A percentile compares a stretch with the other conserved stretches of the same genome.
phyloP scores from a whole-genome alignment of 2,797 vertebrate genomes.

The Semotilus atromaculatus region DNA sequence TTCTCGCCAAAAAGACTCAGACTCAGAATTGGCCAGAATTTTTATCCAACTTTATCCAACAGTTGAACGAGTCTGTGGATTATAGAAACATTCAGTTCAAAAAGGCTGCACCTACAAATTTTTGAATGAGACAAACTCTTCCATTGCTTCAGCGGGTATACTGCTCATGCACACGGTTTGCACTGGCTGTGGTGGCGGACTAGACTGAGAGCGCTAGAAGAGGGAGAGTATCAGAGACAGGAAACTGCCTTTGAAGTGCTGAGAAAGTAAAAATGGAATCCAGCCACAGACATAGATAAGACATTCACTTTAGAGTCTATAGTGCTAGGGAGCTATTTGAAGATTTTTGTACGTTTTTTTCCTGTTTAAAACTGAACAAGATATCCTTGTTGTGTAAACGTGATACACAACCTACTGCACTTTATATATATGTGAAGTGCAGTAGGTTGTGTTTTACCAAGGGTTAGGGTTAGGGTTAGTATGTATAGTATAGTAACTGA shows the following conservation, averaged over 20 bases:
- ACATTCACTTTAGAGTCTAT: constrained; percentile 41
- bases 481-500: too few relatives aligned
- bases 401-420: not conserved
- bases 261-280: constrained; percentile 64
- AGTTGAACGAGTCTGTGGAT: not conserved
- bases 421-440: too few relatives aligned
- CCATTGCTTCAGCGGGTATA: constrained; percentile 40
- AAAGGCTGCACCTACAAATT: constrained; percentile 32
- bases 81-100: constrained; percentile 27
- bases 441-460: too few relatives aligned
- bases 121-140: constrained; percentile 49
- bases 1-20: not conserved
- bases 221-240: constrained; percentile 58
- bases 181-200: constrained; percentile 44
- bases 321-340: constrained; percentile 22
- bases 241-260: constrained; percentile 65
- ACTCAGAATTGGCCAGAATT: not conserved
- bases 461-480: too few relatives aligned
- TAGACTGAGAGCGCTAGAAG: constrained; percentile 51
- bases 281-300: constrained; percentile 54
- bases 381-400: not conserved
- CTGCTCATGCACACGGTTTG: constrained; percentile 44
- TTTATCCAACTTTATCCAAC: not conserved
- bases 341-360: constrained; percentile 28
- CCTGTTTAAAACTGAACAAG: constrained; percentile 31